Percentiles rank a stretch among this genome's conserved stretches.
Conservation (phyloP, 2,797 vertebrate genomes). For the Tapera naevia region DNA sequence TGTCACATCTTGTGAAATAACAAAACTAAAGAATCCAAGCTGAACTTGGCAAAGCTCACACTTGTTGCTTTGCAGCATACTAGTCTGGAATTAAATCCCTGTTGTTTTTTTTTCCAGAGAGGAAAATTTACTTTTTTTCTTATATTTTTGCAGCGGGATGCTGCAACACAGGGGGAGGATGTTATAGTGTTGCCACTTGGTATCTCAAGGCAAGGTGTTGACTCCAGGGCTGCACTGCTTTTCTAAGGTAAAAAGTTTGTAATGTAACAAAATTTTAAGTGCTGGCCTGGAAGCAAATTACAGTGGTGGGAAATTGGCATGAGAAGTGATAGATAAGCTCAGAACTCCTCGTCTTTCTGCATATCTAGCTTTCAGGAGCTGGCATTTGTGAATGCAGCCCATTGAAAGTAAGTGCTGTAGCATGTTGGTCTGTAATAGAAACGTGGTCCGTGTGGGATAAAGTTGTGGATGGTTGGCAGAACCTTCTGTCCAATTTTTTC, state of each 20-base stretch:
- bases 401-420: background rate
- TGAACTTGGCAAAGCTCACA: background rate
- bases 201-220: background rate
- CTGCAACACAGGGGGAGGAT: background rate
- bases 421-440: conserved; percentile 13
- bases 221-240: background rate
- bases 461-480: conserved; percentile 39
- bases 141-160: background rate
- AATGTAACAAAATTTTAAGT: background rate
- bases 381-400: conserved; percentile 38
- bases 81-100: background rate
- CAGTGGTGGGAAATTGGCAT: conserved; percentile 14
- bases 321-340: background rate
- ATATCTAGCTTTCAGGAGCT: background rate
- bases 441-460: background rate
- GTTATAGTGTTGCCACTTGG: background rate
- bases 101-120: background rate
- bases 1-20: conserved; percentile 1
- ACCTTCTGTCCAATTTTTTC: conserved; percentile 7
- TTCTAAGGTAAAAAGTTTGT: background rate
- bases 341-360: conserved; percentile 16
- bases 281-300: background rate
- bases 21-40: background rate
- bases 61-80: background rate
- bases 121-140: background rate